These are phyloP conservation scores for Odontothrips loti DNA, from an alignment of 2,888 invertebrate genomes.

Conservation along the genomic window DNA sequence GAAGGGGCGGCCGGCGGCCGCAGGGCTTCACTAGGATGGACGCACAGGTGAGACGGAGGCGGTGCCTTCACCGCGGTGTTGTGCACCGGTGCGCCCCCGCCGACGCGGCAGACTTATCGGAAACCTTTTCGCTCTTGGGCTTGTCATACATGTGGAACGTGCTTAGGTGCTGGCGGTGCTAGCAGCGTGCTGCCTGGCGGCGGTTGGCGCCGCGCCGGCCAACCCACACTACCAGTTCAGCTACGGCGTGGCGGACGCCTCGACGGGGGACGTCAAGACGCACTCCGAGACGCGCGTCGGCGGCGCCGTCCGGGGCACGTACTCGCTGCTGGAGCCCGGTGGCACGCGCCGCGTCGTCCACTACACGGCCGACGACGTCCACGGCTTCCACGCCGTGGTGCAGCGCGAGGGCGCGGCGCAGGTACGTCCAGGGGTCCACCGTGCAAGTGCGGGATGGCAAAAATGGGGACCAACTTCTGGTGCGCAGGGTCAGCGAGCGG, in stretches of 20 bases:
- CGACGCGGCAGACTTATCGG: too few relatives aligned
- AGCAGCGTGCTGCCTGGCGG: not conserved
- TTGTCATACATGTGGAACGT: too few relatives aligned
- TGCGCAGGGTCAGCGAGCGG: not conserved
- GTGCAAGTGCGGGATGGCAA: too few relatives aligned
- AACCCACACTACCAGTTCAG: not conserved
- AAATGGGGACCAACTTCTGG: too few relatives aligned
- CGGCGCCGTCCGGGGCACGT: not conserved
- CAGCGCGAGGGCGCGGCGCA: not conserved
- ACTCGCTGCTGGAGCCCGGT: not conserved
- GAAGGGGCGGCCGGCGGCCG: not conserved
- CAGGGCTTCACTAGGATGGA: not conserved
- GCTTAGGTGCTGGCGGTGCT: too few relatives aligned
- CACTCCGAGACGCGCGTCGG: not conserved
- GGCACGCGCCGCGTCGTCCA: not conserved
- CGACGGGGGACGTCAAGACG: not conserved
- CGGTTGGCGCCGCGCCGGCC: not conserved
- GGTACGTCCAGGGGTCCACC: not conserved
- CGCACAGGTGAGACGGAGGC: not conserved
- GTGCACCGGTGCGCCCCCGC: too few relatives aligned
- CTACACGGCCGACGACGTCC: not conserved
- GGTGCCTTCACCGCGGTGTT: too few relatives aligned
- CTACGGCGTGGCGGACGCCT: not conserved
- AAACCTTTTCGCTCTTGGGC: too few relatives aligned
- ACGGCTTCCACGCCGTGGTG: not conserved